Evolutionary conservation across 2,888 invertebrate genomes (phyloP).

Genomic region (Minunthozetes semirufus): DNA sequence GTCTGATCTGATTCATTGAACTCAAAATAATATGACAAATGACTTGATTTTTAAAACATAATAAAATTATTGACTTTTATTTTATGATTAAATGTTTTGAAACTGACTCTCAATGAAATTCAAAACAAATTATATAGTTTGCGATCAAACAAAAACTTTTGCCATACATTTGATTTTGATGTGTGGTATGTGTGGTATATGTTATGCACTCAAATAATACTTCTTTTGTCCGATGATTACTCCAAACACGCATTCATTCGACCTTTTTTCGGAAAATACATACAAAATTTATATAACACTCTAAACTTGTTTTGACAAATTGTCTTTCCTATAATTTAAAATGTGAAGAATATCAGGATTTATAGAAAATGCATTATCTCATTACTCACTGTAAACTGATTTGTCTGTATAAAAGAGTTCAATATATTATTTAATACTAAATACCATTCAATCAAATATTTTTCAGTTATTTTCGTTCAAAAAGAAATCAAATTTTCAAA

Average conservation of each 20-base stretch:
- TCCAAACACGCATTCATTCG: constrained; percentile 16
- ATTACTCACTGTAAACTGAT: too few relatives aligned
- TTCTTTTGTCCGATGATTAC: constrained; percentile 21
- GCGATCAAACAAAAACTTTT: background rate
- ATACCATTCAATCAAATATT: background rate
- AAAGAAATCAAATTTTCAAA: background rate
- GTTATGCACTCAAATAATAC: background rate
- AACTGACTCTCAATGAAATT: background rate
- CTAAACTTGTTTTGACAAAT: background rate
- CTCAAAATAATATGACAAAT: background rate
- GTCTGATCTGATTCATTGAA: background rate
- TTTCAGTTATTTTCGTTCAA: background rate
- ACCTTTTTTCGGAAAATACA: background rate
- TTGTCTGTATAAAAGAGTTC: too few relatives aligned
- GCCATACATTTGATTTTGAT: constrained; percentile 10
- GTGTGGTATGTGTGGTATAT: too few relatives aligned
- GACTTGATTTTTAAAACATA: background rate
- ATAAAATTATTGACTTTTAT: constrained; percentile 20
- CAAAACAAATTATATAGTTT: background rate
- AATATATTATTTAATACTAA: background rate
- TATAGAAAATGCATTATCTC: background rate
- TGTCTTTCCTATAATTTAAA: background rate
- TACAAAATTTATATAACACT: background rate
- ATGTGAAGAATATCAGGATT: background rate
- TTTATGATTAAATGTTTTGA: constrained; percentile 21